Percentiles rank a stretch among this genome's conserved stretches.
These are phyloP conservation scores for Seira sanloemensis DNA, from an alignment of 2,888 invertebrate genomes.

Conservation along the genomic window DNA sequence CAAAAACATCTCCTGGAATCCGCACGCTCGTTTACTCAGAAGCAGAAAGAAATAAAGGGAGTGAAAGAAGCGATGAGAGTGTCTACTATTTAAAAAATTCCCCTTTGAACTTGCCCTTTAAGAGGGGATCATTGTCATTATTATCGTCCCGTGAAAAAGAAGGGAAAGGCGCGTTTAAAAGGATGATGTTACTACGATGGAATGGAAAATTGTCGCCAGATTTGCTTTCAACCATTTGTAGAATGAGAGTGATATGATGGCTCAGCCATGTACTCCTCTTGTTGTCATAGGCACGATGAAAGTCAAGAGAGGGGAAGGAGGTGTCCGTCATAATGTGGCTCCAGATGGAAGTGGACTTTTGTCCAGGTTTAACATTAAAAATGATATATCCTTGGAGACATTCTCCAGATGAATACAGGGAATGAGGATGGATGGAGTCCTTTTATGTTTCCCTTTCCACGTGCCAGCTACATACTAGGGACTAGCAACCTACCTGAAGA, in stretches of 20 bases:
- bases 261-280: background rate
- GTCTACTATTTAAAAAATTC: background rate
- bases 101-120: constrained; percentile 14
- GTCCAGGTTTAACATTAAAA: no score
- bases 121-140: background rate
- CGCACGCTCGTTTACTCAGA: background rate
- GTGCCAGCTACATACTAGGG: background rate
- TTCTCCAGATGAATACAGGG: no score
- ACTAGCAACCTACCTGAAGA: background rate
- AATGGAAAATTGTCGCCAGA: background rate
- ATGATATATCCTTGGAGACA: background rate
- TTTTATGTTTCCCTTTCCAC: background rate
- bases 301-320: background rate
- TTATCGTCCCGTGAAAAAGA: constrained; percentile 3
- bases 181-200: background rate
- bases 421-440: background rate
- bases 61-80: background rate
- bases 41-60: background rate
- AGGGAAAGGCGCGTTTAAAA: background rate
- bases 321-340: no score
- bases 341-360: no score
- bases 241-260: background rate
- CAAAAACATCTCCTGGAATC: background rate
- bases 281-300: background rate
- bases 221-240: background rate